A percentile compares a stretch with the other conserved stretches of the same genome.
Conservation (phyloP, 2,888 invertebrate genomes). For the Hylaea fasciaria region DNA sequence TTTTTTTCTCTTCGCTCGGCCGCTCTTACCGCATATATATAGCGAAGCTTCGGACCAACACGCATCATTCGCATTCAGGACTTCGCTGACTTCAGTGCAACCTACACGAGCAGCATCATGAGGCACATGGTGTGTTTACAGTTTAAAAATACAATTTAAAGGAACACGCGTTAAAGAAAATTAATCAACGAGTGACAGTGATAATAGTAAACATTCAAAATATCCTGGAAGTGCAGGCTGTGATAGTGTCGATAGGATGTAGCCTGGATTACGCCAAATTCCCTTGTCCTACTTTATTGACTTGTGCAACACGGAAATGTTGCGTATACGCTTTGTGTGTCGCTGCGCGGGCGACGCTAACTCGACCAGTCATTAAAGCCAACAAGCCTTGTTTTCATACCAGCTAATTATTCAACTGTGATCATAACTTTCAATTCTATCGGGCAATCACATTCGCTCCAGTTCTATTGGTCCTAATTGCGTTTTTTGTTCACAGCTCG, state of each 20-base stretch:
- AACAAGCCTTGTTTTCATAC: conserved; percentile 52
- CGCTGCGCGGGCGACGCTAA: conserved; percentile 53
- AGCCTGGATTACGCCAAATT: conserved; percentile 44
- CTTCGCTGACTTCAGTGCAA: conserved; percentile 84
- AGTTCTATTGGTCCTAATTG: conserved; percentile 38
- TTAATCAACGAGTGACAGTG: conserved; percentile 58
- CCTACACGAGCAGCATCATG: conserved; percentile 82
- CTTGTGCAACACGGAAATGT: conserved; percentile 68
- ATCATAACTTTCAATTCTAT: conserved; percentile 57
- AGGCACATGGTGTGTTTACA: conserved; percentile 81
- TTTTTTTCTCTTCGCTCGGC: conserved; percentile 81
- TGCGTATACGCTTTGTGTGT: conserved; percentile 60
- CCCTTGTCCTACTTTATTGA: conserved; percentile 55
- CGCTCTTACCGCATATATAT: conserved; percentile 82
- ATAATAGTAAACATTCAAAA: too few relatives aligned
- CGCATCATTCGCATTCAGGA: conserved; percentile 85
- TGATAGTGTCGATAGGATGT: conserved; percentile 34
- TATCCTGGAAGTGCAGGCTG: conserved; percentile 49
- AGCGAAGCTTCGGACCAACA: conserved; percentile 71
- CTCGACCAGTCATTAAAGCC: conserved; percentile 59
- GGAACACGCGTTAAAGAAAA: too few relatives aligned
- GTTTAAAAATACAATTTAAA: conserved; percentile 27
- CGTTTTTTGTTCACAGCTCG: conserved; percentile 70
- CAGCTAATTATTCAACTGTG: conserved; percentile 59
- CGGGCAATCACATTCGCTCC: conserved; percentile 49